Evolutionary conservation across 2,113 vertebrate genomes (phyloP).

Genomic region (Telmatochromis sp.): DNA sequence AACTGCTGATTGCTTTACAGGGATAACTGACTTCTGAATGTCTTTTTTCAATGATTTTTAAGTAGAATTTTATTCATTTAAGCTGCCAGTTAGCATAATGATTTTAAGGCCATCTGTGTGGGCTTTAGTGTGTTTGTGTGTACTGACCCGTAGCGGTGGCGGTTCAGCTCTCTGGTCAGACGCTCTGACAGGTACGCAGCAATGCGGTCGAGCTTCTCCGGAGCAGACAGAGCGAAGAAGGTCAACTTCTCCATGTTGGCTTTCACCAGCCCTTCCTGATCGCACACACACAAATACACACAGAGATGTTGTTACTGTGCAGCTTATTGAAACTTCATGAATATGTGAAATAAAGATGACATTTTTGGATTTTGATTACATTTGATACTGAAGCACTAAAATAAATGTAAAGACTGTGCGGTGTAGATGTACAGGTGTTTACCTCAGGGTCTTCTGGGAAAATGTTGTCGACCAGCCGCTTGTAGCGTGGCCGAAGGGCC

Average conservation of each 20-base stretch:
- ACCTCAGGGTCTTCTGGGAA: conserved; percentile 96
- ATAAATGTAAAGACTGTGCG: neutral
- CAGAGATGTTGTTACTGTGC: neutral
- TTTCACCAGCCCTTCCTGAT: conserved; percentile 88
- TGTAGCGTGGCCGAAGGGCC: conserved; percentile 89
- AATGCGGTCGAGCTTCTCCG: conserved; percentile 91
- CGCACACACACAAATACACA: neutral
- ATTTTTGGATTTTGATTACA: neutral
- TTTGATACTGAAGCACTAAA: neutral
- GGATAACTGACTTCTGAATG: neutral
- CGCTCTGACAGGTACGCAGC: conserved; percentile 88
- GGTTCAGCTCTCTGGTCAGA: conserved; percentile 85
- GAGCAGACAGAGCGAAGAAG: conserved; percentile 89
- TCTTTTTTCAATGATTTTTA: neutral
- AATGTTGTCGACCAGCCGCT: conserved; percentile 93
- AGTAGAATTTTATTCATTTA: neutral
- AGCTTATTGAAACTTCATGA: neutral
- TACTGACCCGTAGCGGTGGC: conserved; percentile 84
- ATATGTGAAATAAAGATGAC: neutral
- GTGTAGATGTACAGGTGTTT: neutral
- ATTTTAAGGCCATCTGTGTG: neutral
- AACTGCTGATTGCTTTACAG: neutral
- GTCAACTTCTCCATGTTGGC: conserved; percentile 97
- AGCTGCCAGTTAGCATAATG: neutral
- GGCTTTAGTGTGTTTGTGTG: neutral